Conservation (phyloP, 2,888 invertebrate species). For the Listrodromus nycthemerus region DNA sequence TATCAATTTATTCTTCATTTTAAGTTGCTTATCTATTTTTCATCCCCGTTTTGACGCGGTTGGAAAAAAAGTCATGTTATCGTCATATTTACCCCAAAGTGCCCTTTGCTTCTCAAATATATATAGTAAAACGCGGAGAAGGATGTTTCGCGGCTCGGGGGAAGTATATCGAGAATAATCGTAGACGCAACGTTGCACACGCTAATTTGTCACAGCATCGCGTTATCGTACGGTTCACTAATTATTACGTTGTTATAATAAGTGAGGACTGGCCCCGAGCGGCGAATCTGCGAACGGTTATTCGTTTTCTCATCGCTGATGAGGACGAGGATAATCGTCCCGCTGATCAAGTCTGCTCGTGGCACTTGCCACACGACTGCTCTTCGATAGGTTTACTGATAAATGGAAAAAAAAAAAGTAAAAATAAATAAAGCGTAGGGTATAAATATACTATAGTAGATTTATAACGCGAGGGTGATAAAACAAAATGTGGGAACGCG, state of each 20-base stretch:
- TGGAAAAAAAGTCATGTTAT: constrained; percentile 70
- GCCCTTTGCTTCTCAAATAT: constrained; percentile 73
- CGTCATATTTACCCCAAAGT: constrained; percentile 76
- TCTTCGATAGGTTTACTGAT: constrained; percentile 68
- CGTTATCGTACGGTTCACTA: constrained; percentile 51
- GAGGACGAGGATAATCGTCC: constrained; percentile 5
- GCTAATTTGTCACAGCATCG: constrained; percentile 56
- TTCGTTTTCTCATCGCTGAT: not conserved
- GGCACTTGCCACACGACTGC: constrained; percentile 69
- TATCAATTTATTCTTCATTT: constrained; percentile 46
- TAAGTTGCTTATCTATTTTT: constrained; percentile 43
- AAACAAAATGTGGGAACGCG: constrained; percentile 56
- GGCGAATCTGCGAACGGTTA: constrained; percentile 15
- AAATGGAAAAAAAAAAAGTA: constrained; percentile 35
- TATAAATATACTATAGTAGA: constrained; percentile 55
- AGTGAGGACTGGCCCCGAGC: constrained; percentile 58
- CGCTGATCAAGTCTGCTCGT: constrained; percentile 15
- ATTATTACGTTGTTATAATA: constrained; percentile 63
- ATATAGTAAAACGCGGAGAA: constrained; percentile 56
- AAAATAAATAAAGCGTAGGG: constrained; percentile 52
- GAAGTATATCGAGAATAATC: constrained; percentile 25
- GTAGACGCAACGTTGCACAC: constrained; percentile 32
- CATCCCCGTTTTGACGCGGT: constrained; percentile 63
- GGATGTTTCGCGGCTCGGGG: constrained; percentile 42
- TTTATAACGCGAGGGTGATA: constrained; percentile 45